A percentile compares a stretch with the other conserved stretches of the same genome.
Conservation (phyloP, 2,888 invertebrate species). For the Limnephilus auricula region DNA sequence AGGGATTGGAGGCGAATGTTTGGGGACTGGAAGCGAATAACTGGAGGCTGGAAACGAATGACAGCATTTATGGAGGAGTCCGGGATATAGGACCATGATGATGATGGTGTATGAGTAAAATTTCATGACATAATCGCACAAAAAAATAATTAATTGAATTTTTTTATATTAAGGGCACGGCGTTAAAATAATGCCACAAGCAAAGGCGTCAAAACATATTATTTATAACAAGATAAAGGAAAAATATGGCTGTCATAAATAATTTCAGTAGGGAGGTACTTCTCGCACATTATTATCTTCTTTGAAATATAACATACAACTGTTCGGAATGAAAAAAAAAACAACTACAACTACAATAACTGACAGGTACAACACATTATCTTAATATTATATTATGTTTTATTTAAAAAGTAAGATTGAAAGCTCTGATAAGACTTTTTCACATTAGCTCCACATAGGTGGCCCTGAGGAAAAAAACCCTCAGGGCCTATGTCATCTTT, state of each 20-base stretch:
- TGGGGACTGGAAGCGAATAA: too few species aligned
- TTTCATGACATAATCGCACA: background rate
- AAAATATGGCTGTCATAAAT: background rate
- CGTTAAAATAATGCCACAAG: background rate
- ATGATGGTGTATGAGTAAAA: background rate
- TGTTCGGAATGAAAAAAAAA: background rate
- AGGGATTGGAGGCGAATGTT: too few species aligned
- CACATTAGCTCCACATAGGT: too few species aligned
- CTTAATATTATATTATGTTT: background rate
- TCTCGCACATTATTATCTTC: background rate
- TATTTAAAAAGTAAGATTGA: background rate
- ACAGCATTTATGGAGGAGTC: background rate
- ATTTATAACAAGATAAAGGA: background rate
- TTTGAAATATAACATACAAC: background rate
- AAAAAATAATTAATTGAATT: background rate
- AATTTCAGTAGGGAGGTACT: background rate
- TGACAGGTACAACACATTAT: background rate
- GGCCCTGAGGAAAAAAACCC: too few species aligned
- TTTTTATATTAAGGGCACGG: background rate
- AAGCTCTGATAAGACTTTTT: background rate
- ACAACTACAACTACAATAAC: background rate
- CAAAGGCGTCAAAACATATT: background rate
- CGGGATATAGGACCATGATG: background rate
- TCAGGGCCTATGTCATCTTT: too few species aligned
- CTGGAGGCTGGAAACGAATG: background rate